Percentiles rank a stretch among this genome's conserved stretches.
Evolutionary conservation across 2,797 vertebrate genomes (phyloP).

Genomic region (Staurois parvus): DNA sequence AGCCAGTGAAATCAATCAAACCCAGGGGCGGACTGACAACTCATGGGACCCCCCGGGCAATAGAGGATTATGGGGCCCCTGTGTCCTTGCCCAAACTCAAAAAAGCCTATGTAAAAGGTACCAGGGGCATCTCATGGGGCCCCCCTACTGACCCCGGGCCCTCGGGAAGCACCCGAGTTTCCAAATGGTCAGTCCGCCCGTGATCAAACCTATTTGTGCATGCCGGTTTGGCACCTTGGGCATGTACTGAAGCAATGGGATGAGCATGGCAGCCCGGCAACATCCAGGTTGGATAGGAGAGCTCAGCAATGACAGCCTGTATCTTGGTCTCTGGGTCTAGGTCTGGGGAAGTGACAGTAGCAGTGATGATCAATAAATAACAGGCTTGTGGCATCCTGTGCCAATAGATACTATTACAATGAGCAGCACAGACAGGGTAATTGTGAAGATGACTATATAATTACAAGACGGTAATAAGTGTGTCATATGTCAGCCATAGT

Average conservation of each 20-base stretch:
- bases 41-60: too few relatives aligned
- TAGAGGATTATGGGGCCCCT: too few relatives aligned
- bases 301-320: not conserved
- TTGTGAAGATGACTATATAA: not conserved
- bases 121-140: too few relatives aligned
- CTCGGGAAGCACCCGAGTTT: too few relatives aligned
- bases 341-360: not conserved
- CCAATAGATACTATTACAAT: not conserved
- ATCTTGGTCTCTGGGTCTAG: too few relatives aligned
- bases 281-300: not conserved
- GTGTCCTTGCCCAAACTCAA: too few relatives aligned
- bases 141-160: too few relatives aligned
- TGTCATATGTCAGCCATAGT: not conserved
- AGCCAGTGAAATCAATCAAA: too few relatives aligned
- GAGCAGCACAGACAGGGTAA: not conserved
- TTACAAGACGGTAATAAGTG: not conserved
- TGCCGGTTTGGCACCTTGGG: not conserved
- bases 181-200: too few relatives aligned
- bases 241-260: not conserved
- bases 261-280: not conserved
- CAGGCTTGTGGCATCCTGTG: not conserved
- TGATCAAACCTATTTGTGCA: too few relatives aligned
- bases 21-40: too few relatives aligned
- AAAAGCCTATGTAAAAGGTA: too few relatives aligned
- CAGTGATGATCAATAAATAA: not conserved